Base-by-base conservation (phyloP, 2,113 vertebrate species). In the Cyanoliseus patagonus region DNA sequence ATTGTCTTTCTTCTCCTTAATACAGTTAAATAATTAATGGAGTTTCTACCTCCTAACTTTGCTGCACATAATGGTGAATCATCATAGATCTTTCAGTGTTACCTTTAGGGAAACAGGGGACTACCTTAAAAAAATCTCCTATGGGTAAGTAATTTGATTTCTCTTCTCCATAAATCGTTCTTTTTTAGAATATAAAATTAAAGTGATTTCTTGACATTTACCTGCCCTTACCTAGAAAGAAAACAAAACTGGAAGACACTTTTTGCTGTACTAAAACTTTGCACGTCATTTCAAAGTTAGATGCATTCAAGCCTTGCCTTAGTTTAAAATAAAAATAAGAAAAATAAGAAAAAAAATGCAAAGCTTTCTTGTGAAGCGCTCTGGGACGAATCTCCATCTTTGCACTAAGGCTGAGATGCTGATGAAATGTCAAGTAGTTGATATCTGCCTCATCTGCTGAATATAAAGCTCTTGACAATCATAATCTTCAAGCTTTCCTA, bases 171-270 rank as follows among this genome's bases (percentile, higher is more conserved):
- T 96, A 96, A 96, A 97, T 88, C 86, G 94, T 96, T 97, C 94
- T 92, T 95, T 96, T 93, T 94, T 86, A 83, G 94, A 95, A 96
- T 96, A 96, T 87, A 78, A 94, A 95, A 96, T 96, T 85, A 95
- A 97, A 96, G 93, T 78, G 39, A 69, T 89, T 89, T 93, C 72
- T 92, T 97, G 93, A 96, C 70, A 83, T 94, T 94, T 96, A 78
- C 66, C 78, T 95, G 84, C 86, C 74, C 81, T 76, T 73, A 90
- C 81, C 76, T 86, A 89, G 90, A 59, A 81, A 75, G 53, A 90
- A 88, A 74, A 69, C 77, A 92, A 70, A 94, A 86, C 70, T 83
- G 90, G 93, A 96, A 96, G 95, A 83, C 78, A 77, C 18, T 64
- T 70, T 96, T 89, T 89, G 72, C 63, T 87, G 68, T 74, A 49